Conservation (phyloP, 1,140 invertebrate genomes). For the Drosophila lowei region DNA sequence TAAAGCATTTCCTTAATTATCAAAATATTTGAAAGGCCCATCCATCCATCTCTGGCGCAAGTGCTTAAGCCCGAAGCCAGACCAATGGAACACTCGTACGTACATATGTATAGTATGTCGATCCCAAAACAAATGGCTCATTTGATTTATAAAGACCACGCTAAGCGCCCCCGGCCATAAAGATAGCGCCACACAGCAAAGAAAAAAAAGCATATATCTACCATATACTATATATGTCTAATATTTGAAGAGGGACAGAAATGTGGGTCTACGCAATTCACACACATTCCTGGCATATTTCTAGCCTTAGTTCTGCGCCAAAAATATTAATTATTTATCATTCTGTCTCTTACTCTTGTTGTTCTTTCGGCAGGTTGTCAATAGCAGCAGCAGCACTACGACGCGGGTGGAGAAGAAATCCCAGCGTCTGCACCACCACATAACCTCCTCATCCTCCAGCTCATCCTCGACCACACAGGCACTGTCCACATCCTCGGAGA, state of each 20-base stretch:
- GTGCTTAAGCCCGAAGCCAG: slow-evolving; percentile 27
- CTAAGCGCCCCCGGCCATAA: slow-evolving; percentile 64
- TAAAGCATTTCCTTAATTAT: slow-evolving; percentile 42
- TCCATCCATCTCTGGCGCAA: slow-evolving; percentile 48
- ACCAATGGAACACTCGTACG: slow-evolving; percentile 28
- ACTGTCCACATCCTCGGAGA: slow-evolving; percentile 85
- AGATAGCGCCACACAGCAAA: slow-evolving; percentile 51
- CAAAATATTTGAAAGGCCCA: slow-evolving; percentile 29
- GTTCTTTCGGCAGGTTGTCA: slow-evolving; percentile 71
- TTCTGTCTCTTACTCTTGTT: slow-evolving; percentile 7
- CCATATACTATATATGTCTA: slow-evolving; percentile 10
- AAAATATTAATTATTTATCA: slow-evolving; percentile 24
- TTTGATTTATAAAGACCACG: slow-evolving; percentile 66
- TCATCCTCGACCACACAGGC: slow-evolving; percentile 76
- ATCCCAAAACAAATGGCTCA: slow-evolving; percentile 49
- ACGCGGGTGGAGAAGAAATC: slow-evolving; percentile 85
- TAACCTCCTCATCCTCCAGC: slow-evolving; percentile 83
- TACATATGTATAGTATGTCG: slow-evolving; percentile 12
- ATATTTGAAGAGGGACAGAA: slow-evolving; percentile 20
- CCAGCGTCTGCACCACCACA: slow-evolving; percentile 84
- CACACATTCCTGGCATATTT: slow-evolving; percentile 42
- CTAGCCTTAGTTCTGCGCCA: slow-evolving; percentile 23
- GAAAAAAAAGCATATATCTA: slow-evolving; percentile 1
- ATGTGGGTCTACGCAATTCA: slow-evolving; percentile 2
- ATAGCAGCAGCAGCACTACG: slow-evolving; percentile 83